These are phyloP conservation scores for Arctocebus calabarensis DNA, from an alignment of 2,797 vertebrate genomes.

Conservation along the genomic window DNA sequence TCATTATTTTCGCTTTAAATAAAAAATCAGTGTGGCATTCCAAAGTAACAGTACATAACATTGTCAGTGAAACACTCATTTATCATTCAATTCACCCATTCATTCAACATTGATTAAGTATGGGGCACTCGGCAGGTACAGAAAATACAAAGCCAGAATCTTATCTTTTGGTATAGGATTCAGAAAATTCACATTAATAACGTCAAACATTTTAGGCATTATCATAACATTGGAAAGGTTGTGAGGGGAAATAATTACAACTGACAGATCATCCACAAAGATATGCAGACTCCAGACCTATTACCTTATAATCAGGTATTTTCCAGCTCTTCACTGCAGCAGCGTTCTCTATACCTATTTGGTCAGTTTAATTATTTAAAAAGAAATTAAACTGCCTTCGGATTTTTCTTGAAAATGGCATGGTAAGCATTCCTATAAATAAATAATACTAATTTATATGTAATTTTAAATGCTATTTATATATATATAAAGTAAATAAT, in stretches of 20 bases:
- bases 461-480: conserved; percentile 34
- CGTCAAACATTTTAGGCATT: background rate
- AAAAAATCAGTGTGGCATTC: background rate
- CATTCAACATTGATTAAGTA: background rate
- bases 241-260: background rate
- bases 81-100: background rate
- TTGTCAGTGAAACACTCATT: background rate
- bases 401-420: background rate
- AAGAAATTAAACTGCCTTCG: background rate
- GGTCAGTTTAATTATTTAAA: conserved; percentile 53
- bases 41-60: background rate
- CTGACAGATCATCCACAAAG: background rate
- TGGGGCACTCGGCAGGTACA: background rate
- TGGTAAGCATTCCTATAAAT: conserved; percentile 1
- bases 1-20: background rate
- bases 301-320: background rate
- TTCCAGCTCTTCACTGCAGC: background rate
- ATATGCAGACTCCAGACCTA: background rate
- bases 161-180: background rate
- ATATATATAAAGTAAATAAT: conserved; percentile 39
- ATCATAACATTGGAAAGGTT: background rate
- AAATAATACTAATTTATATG: conserved; percentile 17
- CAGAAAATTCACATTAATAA: background rate
- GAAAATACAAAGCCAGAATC: background rate
- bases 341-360: background rate